phyloP scores from a whole-genome alignment of 2,113 vertebrate genomes.

The Thalassarche chlororhynchos region DNA sequence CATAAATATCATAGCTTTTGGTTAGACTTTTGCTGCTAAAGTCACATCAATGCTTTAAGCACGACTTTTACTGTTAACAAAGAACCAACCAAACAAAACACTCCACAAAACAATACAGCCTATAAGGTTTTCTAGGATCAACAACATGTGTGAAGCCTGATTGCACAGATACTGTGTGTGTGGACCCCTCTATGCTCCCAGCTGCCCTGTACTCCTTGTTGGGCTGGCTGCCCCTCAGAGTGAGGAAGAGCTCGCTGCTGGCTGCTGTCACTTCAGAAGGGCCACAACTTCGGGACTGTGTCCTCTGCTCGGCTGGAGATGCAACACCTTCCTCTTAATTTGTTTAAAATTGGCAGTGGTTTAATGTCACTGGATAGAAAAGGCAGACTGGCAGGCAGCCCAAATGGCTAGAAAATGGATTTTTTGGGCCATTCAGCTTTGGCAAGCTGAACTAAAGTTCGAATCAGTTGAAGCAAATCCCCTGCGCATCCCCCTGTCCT shows the following conservation, averaged over 20 bases:
- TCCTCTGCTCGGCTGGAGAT: rapidly evolving
- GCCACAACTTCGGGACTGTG: neutral
- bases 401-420: neutral
- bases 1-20: neutral
- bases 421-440: neutral
- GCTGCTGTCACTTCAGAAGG: neutral
- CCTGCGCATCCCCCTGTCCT: neutral
- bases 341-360: neutral
- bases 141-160: neutral
- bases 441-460: neutral
- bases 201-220: neutral
- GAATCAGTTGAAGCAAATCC: rapidly evolving
- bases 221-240: neutral
- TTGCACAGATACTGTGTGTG: neutral
- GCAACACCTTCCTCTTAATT: neutral
- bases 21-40: neutral
- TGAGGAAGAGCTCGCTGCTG: neutral
- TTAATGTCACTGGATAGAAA: neutral
- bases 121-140: neutral
- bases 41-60: neutral
- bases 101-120: neutral
- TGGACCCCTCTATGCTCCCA: neutral
- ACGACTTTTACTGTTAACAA: neutral
- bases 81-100: neutral
- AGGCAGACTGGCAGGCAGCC: neutral